A percentile compares a stretch with the other conserved stretches of the same genome.
These are phyloP conservation scores for Drosophila pruinosa DNA, from an alignment of 1,140 invertebrate genomes.

Conservation along the genomic window DNA sequence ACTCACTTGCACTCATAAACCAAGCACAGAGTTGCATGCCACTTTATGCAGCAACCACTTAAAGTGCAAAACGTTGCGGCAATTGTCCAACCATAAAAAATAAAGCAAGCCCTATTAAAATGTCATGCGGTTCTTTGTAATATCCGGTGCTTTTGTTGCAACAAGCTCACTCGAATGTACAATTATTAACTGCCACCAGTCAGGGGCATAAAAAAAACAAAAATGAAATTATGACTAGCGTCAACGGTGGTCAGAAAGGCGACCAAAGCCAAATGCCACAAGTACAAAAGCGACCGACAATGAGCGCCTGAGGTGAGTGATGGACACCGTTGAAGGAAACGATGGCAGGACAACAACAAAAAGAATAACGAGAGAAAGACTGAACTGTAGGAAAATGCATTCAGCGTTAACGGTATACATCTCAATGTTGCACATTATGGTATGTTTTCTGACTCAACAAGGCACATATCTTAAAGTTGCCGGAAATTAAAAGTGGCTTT, in stretches of 20 bases:
- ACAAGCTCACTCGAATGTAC: slow-evolving; percentile 23
- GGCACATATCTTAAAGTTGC: neutral
- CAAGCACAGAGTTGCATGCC: slow-evolving; percentile 1
- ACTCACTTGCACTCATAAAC: too few species aligned
- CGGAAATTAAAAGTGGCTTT: neutral
- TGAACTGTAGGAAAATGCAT: neutral
- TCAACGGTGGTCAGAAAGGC: slow-evolving; percentile 19
- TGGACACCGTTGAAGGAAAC: slow-evolving; percentile 16
- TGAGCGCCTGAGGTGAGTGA: slow-evolving; percentile 26
- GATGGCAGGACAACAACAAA: neutral
- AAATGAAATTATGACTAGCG: slow-evolving; percentile 43
- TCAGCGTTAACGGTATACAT: neutral
- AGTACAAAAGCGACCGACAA: slow-evolving; percentile 34
- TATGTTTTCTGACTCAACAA: neutral
- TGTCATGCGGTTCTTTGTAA: slow-evolving; percentile 49
- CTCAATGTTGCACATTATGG: neutral
- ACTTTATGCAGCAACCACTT: slow-evolving; percentile 9
- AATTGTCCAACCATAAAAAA: neutral
- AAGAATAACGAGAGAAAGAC: neutral
- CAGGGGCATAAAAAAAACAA: slow-evolving; percentile 10
- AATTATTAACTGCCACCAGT: slow-evolving; percentile 60
- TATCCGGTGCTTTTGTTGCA: slow-evolving; percentile 32
- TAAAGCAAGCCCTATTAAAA: slow-evolving; percentile 27
- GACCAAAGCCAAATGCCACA: slow-evolving; percentile 41
- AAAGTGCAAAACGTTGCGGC: slow-evolving; percentile 16